Conservation (phyloP, 2,113 vertebrate species). For the Plectropomus leopardus region DNA sequence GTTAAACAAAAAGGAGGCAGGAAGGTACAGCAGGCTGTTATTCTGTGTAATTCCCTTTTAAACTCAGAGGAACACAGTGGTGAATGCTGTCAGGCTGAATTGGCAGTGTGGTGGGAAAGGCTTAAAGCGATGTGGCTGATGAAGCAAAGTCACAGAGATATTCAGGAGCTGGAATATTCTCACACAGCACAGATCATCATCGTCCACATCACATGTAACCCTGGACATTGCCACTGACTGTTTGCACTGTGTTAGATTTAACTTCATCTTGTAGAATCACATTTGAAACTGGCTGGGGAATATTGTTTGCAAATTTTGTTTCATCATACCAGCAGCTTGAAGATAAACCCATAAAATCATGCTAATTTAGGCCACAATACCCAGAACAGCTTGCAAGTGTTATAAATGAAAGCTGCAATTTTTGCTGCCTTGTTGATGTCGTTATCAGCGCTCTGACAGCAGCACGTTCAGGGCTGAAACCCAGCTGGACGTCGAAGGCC, state of each 20-base stretch:
- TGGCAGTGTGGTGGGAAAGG: conserved; percentile 23
- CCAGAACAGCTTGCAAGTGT: not conserved
- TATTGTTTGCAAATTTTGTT: not conserved
- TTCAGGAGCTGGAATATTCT: conserved; percentile 29
- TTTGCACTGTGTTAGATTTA: not conserved
- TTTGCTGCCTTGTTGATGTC: conserved; percentile 18
- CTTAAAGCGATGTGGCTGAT: conserved; percentile 41
- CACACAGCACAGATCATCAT: not conserved
- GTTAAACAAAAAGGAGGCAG: not conserved
- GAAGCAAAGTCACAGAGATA: conserved; percentile 27
- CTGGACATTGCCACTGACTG: not conserved
- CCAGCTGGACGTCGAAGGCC: conserved; percentile 16
- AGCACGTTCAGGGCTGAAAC: not conserved
- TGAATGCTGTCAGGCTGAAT: conserved; percentile 19
- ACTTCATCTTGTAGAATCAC: not conserved
- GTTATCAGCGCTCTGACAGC: conserved; percentile 26
- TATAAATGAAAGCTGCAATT: conserved; percentile 4
- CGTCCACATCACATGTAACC: conserved; percentile 8
- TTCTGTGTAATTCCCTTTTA: conserved; percentile 17
- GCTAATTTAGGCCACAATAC: not conserved
- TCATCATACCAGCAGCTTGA: not conserved
- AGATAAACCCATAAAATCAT: not conserved
- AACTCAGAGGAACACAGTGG: not conserved
- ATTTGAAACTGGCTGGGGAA: not conserved
- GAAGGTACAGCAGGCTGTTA: not conserved